Evolutionary conservation across 2,797 vertebrate genomes (phyloP).

Genomic region (Acrocephalus scirpaceus): DNA sequence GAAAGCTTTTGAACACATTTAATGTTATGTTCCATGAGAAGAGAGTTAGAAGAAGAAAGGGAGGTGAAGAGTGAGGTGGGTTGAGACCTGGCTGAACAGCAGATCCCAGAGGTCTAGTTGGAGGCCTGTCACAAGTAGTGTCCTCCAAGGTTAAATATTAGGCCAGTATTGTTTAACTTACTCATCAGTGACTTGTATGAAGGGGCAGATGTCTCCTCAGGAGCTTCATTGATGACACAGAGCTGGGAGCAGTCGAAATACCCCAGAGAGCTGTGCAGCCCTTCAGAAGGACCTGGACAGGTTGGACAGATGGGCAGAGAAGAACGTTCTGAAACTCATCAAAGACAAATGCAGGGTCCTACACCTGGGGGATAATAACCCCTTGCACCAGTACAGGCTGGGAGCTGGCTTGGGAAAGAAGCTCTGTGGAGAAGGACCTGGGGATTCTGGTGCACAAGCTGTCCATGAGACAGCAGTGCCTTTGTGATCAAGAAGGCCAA

Average conservation of each 20-base stretch:
- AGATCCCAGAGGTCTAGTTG: neutral
- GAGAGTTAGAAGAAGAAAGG: neutral
- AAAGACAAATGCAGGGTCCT: neutral
- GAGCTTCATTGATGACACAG: fast-evolving
- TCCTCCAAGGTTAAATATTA: neutral
- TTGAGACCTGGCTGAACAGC: neutral
- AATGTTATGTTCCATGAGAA: fast-evolving
- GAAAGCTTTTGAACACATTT: neutral
- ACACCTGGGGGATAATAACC: neutral
- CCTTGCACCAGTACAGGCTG: neutral
- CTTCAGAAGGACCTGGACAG: neutral
- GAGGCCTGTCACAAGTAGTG: neutral
- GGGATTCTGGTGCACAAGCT: neutral
- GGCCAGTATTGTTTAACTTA: neutral
- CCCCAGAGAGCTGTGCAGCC: neutral
- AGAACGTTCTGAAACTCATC: neutral
- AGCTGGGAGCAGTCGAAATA: neutral
- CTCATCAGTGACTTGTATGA: neutral
- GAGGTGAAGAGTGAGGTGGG: no score
- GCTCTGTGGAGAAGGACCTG: neutral
- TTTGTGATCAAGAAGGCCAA: neutral
- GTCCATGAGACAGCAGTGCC: fast-evolving
- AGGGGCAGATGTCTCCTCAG: neutral
- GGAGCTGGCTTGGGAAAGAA: neutral
- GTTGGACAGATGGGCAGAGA: neutral